These are phyloP conservation scores for Betta splendens DNA, from an alignment of 2,797 vertebrate genomes.

Conservation along the genomic window DNA sequence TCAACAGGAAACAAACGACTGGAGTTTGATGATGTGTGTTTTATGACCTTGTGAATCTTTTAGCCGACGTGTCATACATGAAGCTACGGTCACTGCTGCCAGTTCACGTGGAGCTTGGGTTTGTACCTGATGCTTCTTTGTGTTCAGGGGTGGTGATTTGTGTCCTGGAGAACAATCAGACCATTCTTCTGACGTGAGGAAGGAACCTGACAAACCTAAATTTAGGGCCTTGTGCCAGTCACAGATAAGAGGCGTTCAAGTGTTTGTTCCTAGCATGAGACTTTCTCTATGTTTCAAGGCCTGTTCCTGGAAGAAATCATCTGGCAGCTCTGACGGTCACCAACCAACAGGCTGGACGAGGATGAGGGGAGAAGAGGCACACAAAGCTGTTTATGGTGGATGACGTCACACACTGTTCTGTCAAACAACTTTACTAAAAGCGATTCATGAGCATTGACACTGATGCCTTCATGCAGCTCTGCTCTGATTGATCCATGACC, in stretches of 20 bases:
- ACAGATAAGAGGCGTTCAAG: conserved; percentile 46
- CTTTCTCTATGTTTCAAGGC: conserved; percentile 5
- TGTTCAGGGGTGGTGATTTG: conserved; percentile 33
- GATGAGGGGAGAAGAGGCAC: no score
- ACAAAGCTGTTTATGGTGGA: no score
- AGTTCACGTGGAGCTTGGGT: conserved; percentile 19
- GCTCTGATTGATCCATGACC: no score
- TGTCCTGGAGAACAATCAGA: conserved; percentile 48
- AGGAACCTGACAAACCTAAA: conserved; percentile 52
- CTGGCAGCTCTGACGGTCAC: no score
- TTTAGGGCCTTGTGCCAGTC: conserved; percentile 37
- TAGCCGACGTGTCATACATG: no score
- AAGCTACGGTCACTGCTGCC: no score
- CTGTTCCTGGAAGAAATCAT: neutral
- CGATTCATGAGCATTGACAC: no score
- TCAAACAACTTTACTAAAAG: no score
- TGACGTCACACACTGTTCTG: no score
- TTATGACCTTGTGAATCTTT: conserved; percentile 13
- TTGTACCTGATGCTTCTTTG: conserved; percentile 35
- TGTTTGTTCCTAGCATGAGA: conserved; percentile 31
- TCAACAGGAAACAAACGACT: neutral
- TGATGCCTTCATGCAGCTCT: no score
- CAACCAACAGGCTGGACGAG: no score
- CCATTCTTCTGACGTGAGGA: conserved; percentile 52
- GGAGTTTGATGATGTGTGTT: conserved; percentile 5